These are phyloP conservation scores for Lophochroa leadbeateri DNA, from an alignment of 2,113 vertebrate species.

Conservation along the genomic window DNA sequence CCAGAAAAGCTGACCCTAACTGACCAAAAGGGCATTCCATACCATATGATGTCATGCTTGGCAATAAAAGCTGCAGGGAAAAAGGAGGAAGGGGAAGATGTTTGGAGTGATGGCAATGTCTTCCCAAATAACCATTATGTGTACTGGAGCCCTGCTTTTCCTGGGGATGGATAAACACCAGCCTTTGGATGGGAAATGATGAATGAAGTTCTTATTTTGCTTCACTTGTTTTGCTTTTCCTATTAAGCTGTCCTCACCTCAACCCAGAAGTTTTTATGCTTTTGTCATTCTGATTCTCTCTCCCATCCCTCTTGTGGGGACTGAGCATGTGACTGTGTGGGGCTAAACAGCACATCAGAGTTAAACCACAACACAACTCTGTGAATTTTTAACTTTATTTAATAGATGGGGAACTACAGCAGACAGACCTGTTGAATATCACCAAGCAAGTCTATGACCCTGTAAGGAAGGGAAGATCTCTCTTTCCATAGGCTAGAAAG, in stretches of 20 bases:
- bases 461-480: neutral
- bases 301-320: too few species aligned
- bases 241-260: neutral
- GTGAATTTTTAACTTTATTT: neutral
- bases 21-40: neutral
- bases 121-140: accelerated
- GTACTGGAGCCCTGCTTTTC: neutral
- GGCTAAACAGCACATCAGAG: neutral
- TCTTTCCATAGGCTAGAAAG: neutral
- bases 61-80: neutral
- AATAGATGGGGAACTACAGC: neutral
- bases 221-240: neutral
- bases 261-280: neutral
- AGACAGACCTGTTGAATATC: neutral
- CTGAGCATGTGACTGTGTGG: neutral
- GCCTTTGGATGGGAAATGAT: accelerated
- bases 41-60: neutral
- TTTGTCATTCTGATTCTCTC: neutral
- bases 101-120: neutral
- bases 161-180: neutral
- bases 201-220: neutral
- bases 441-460: neutral
- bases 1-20: accelerated
- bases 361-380: neutral
- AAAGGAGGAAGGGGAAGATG: neutral